Evolutionary conservation across 2,888 invertebrate species (phyloP).

Genomic region (Pterostichus madidus): DNA sequence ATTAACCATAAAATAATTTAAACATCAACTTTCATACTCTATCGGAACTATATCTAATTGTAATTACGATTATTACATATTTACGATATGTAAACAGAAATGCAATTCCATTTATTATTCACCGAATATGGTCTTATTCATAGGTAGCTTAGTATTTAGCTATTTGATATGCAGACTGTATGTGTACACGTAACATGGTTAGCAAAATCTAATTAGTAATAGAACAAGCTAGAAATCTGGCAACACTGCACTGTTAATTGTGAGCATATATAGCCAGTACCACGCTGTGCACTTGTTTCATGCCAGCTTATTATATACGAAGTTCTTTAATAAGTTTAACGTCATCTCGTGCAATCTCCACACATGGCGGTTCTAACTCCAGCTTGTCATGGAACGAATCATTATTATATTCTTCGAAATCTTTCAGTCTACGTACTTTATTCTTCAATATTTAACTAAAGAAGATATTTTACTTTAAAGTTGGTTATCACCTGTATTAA

Average conservation of each 20-base stretch:
- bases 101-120: conserved; percentile 12
- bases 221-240: conserved; percentile 17
- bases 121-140: conserved; percentile 12
- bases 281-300: conserved; percentile 27
- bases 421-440: background rate
- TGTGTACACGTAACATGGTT: conserved; percentile 21
- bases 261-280: background rate
- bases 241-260: background rate
- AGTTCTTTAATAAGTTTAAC: conserved; percentile 28
- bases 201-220: conserved; percentile 26
- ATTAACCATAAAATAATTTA: too few species aligned
- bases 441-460: background rate
- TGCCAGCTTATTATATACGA: conserved; percentile 7
- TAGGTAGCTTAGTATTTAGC: background rate
- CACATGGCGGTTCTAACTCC: background rate
- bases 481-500: too few species aligned
- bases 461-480: background rate
- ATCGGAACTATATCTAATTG: too few species aligned
- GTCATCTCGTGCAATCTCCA: conserved; percentile 1
- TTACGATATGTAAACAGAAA: conserved; percentile 14
- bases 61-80: conserved; percentile 6
- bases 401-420: background rate
- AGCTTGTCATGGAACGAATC: background rate
- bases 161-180: background rate
- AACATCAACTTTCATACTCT: too few species aligned